These are phyloP conservation scores for Bradypodion pumilum DNA, from an alignment of 2,797 vertebrate species.

Conservation along the genomic window DNA sequence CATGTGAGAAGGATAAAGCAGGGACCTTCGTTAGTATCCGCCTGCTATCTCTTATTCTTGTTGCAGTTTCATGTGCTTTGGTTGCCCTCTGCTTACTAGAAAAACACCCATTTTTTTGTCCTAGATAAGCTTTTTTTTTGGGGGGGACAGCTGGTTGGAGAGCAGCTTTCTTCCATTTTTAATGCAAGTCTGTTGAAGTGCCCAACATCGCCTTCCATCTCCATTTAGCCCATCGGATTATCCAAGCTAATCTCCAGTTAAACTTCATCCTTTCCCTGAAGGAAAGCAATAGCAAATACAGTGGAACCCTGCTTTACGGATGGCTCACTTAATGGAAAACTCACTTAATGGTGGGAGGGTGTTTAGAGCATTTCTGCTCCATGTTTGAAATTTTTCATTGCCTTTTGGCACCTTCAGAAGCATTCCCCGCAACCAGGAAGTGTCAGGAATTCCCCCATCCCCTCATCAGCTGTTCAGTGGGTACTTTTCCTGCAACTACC, in stretches of 20 bases:
- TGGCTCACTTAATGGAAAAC: too few relatives aligned
- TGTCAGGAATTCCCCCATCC: too few relatives aligned
- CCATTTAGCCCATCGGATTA: not conserved
- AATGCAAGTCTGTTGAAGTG: not conserved
- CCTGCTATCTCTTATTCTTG: not conserved
- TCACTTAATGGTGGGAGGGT: too few relatives aligned
- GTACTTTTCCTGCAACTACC: too few relatives aligned
- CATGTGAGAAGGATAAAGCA: slow-evolving; percentile 12
- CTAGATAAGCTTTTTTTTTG: not conserved
- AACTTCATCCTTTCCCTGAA: not conserved
- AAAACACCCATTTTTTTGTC: not conserved
- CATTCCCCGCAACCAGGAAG: too few relatives aligned
- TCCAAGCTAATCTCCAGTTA: not conserved
- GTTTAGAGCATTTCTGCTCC: too few relatives aligned
- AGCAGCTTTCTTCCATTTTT: not conserved
- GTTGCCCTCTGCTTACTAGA: not conserved
- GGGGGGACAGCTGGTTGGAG: not conserved
- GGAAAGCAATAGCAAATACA: too few relatives aligned
- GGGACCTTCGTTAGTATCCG: not conserved
- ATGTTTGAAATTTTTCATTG: too few relatives aligned
- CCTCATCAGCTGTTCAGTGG: too few relatives aligned
- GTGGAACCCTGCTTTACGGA: too few relatives aligned
- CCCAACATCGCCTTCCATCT: not conserved
- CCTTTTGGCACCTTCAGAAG: too few relatives aligned
- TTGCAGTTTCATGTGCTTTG: fast-evolving